A percentile compares a stretch with the other conserved stretches of the same genome.
Conservation (phyloP, 2,888 invertebrate genomes). For the Thymelicus lineola region DNA sequence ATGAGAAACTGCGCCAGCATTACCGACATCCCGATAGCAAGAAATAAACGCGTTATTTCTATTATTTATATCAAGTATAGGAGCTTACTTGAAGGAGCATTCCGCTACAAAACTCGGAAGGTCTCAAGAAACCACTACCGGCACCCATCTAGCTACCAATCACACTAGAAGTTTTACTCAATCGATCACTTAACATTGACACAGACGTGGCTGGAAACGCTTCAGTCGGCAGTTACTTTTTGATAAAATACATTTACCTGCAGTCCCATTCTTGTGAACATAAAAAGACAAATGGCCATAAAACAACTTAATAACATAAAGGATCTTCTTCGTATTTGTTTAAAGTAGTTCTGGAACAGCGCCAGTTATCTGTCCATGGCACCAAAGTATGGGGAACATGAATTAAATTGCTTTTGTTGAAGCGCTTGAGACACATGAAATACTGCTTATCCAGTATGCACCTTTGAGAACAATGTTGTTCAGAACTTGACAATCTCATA, state of each 20-base stretch:
- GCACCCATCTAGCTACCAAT: no score
- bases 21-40: no score
- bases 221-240: no score
- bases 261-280: background rate
- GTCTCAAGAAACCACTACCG: no score
- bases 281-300: background rate
- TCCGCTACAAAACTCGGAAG: no score
- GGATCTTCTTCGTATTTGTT: slow-evolving; percentile 11
- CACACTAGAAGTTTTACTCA: background rate
- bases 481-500: no score
- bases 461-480: background rate
- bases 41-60: no score
- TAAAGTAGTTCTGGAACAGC: slow-evolving; percentile 13
- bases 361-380: slow-evolving; percentile 24
- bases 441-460: background rate
- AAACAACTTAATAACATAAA: slow-evolving; percentile 1
- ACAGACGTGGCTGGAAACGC: background rate
- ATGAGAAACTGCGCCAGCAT: no score
- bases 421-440: slow-evolving; percentile 17
- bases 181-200: background rate
- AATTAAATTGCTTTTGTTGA: slow-evolving; percentile 30
- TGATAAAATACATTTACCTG: background rate
- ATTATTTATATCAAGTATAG: no score
- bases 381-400: slow-evolving; percentile 22
- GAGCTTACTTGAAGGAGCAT: no score